These are phyloP conservation scores for Rhabdornis inornatus DNA, from an alignment of 2,113 vertebrate species.

Conservation along the genomic window DNA sequence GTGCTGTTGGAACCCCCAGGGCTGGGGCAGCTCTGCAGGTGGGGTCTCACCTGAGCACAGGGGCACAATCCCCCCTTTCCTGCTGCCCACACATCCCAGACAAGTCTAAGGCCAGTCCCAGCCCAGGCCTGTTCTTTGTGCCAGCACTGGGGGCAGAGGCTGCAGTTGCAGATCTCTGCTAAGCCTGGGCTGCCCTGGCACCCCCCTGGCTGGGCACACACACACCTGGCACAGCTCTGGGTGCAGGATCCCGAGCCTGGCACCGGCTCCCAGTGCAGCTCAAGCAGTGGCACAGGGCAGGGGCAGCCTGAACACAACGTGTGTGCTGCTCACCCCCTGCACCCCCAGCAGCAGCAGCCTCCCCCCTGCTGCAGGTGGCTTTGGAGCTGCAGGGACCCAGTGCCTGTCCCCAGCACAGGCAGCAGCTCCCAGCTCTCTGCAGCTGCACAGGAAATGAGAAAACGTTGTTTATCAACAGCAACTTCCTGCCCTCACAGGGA, in stretches of 20 bases:
- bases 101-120: rapidly evolving
- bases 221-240: not conserved
- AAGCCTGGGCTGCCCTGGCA: not conserved
- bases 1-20: not conserved
- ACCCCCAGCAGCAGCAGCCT: not conserved
- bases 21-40: not conserved
- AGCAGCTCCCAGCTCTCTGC: not conserved
- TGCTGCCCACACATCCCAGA: not conserved
- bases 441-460: slow-evolving; percentile 40
- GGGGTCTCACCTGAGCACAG: not conserved
- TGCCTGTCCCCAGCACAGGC: not conserved
- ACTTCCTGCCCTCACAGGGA: slow-evolving; percentile 1
- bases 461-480: slow-evolving; percentile 44
- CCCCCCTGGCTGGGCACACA: not conserved
- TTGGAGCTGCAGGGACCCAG: not conserved
- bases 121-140: not conserved
- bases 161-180: rapidly evolving
- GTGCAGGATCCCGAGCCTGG: rapidly evolving
- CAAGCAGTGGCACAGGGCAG: no score
- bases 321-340: not conserved
- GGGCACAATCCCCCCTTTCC: rapidly evolving
- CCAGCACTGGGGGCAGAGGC: not conserved
- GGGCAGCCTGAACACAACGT: not conserved
- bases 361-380: not conserved
- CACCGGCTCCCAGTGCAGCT: not conserved